phyloP scores from a whole-genome alignment of 2,797 vertebrate genomes.

The Notoglanidium macrostoma region DNA sequence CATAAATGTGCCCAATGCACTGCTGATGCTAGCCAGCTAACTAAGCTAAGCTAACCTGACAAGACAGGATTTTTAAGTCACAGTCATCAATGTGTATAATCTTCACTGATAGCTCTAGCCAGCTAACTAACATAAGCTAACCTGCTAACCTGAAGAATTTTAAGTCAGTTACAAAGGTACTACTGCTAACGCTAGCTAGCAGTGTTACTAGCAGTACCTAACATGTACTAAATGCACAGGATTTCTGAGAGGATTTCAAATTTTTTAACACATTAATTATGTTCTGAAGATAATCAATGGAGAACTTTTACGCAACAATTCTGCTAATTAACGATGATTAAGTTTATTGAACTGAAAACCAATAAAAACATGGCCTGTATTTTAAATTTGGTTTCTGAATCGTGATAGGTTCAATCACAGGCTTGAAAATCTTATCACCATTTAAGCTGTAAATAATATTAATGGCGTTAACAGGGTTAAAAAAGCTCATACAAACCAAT shows the following conservation, averaged over 20 bases:
- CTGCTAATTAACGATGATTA: neutral
- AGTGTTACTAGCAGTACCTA: no score
- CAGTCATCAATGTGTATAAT: no score
- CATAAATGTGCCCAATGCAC: no score
- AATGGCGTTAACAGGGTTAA: neutral
- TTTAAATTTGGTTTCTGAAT: neutral
- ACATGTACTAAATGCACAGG: neutral
- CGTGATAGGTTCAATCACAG: neutral
- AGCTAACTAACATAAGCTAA: neutral
- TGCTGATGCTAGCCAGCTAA: no score
- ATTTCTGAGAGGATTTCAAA: neutral
- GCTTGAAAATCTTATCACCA: neutral
- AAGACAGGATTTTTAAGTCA: no score
- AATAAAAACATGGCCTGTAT: neutral
- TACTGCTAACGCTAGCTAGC: neutral
- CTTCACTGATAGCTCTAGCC: neutral
- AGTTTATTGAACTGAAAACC: constrained; percentile 7
- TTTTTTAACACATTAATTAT: neutral
- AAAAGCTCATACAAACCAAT: neutral
- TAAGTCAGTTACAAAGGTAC: neutral
- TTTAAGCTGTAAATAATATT: neutral
- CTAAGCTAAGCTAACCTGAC: no score
- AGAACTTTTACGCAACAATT: neutral
- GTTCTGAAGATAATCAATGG: neutral
- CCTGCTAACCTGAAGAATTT: neutral